phyloP scores from a whole-genome alignment of 2,113 vertebrate species.

The Motacilla tschutschensis region DNA sequence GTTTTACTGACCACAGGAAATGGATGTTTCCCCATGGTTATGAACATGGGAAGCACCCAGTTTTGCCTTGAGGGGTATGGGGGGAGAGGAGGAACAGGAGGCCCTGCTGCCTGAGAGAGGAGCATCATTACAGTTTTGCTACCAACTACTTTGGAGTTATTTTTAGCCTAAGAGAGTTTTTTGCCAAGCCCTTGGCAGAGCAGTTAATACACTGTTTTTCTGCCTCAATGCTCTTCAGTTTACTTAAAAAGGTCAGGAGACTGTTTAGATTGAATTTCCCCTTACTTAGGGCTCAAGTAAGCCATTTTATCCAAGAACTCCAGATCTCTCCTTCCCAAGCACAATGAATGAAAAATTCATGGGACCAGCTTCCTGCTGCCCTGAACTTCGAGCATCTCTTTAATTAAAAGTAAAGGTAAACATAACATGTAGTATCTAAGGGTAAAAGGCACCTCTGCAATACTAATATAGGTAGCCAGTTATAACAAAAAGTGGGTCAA shows the following conservation, averaged over 20 bases:
- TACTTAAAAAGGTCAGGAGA: background rate
- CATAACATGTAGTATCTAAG: background rate
- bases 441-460: background rate
- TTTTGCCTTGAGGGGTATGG: background rate
- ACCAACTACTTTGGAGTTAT: background rate
- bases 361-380: background rate
- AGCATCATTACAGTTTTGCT: background rate
- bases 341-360: background rate
- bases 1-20: background rate
- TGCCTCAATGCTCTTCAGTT: background rate
- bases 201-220: background rate
- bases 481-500: background rate
- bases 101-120: background rate
- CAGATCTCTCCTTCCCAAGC: background rate
- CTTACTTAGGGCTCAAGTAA: background rate
- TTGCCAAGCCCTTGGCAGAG: background rate
- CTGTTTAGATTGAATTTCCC: background rate
- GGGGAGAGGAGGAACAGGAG: background rate
- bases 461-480: background rate
- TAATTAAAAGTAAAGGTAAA: background rate
- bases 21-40: background rate
- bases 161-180: background rate
- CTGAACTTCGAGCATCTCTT: background rate
- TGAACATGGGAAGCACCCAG: background rate
- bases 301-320: background rate